phyloP scores from a whole-genome alignment of 2,888 invertebrate species.

The Rhingia rostrata region DNA sequence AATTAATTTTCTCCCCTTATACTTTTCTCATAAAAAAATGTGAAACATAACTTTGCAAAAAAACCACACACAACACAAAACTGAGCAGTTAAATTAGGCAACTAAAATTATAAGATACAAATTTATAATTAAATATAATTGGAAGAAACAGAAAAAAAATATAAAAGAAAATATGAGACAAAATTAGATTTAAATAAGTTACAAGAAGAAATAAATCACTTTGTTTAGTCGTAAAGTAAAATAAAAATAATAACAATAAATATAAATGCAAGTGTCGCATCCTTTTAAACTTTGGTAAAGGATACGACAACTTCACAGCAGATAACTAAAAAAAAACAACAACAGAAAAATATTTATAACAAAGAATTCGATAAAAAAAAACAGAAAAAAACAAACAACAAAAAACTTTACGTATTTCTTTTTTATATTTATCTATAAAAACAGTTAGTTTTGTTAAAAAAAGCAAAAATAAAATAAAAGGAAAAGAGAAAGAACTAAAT shows the following conservation, averaged over 20 bases:
- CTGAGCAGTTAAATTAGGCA: constrained; percentile 76
- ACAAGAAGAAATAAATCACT: constrained; percentile 51
- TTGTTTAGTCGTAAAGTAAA: constrained; percentile 69
- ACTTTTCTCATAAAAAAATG: constrained; percentile 47
- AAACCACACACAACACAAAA: constrained; percentile 71
- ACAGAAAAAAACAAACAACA: constrained; percentile 33
- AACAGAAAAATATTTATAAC: constrained; percentile 55
- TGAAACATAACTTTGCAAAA: constrained; percentile 2
- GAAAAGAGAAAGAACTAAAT: constrained; percentile 58
- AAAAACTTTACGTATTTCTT: constrained; percentile 71
- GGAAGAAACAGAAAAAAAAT: constrained; percentile 35
- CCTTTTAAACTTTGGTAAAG: constrained; percentile 68
- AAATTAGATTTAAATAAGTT: constrained; percentile 76
- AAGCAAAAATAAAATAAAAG: constrained; percentile 46
- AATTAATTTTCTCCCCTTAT: constrained; percentile 44
- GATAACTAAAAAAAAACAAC: constrained; percentile 53
- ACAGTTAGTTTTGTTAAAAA: constrained; percentile 76
- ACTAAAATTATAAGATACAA: constrained; percentile 78
- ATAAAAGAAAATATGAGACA: constrained; percentile 67
- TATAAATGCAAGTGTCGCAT: constrained; percentile 55
- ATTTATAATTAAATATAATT: constrained; percentile 68
- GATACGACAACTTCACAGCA: constrained; percentile 54
- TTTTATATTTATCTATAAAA: constrained; percentile 76
- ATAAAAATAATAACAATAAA: constrained; percentile 29
- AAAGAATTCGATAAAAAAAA: constrained; percentile 56